Base-by-base conservation (phyloP, 2,797 vertebrate genomes). In the Uromys caudimaculatus region DNA sequence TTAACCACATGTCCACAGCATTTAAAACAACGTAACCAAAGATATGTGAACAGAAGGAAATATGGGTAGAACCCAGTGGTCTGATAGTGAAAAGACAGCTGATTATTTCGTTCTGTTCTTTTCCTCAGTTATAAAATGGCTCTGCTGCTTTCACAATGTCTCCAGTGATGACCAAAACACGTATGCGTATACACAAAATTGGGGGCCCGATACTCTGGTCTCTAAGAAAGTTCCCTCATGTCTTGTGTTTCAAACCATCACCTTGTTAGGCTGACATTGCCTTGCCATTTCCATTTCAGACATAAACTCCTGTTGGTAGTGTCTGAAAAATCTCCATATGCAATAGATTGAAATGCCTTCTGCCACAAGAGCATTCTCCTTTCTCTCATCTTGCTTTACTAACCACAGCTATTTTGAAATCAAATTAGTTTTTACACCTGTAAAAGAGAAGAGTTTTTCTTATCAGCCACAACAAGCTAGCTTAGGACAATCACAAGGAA, bases 351-450 rank as follows among this genome's bases (percentile, higher is more conserved):
- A 93, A 98, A 95, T 93, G 98, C 97, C 97, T 97, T 98, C 97
- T 94, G 95, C 97, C 93, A 97, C 96, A 89, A 93, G 93, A 97
- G 93, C 93, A 97, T 93, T 96, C 93, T 91, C 94, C 95, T 73
- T 97, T 50, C 95, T 88, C 76, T 97, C 88, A 86, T 97, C 96
- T 98, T 92, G 94, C 95, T 98, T 98, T 98, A 98, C 96, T 97
- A 97, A 97, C 98, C 98, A 97, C 98, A 98, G 98, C 94, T 96
- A 98, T 95, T 98, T 97, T 98, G 96, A 97, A 97, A 97, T 97
- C 96, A 98, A 98, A 98, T 94, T 96, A 98, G 97, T 96, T 98
- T 96, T 98, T 97, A 96, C 77, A 98, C 93, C 92, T 98, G 98
- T 91, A 98, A 98, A 97, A 97, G 97, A 96, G 91, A 98, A 93